Base-by-base conservation (phyloP, 2,888 invertebrate genomes). In the Leptothorax acervorum region DNA sequence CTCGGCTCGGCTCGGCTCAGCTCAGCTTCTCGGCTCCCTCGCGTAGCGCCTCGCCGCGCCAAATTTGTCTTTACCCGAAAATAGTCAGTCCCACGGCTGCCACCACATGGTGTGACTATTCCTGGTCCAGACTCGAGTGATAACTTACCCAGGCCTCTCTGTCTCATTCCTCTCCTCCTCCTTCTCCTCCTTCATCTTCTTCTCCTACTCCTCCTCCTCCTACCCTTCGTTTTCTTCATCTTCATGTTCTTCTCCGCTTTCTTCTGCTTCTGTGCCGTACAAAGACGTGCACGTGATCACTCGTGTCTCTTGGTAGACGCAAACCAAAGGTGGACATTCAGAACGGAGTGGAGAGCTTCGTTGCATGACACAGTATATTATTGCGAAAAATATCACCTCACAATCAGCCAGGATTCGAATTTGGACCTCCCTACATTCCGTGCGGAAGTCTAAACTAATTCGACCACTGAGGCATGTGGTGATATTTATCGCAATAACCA, bases 21-120 rank as follows among this genome's bases (percentile, higher is more conserved):
- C 76, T 65, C 23, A 42, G 76, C 78, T 68, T 73, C 45, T 51
- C 65, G 48, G 73, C 89, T 86, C 86, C 83, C 84, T 87, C 92
- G 90, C 89, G 87, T 90, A 92, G 92, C 92, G 93, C 91, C 94
- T 95, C 95, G 95, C 95, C 95, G 95, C 95, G 96, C 97, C 97
- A 97, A 97, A 97, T 97, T 97, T 97, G 97, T 97, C 97, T 97
- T 97, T 97, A 97, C 97, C 96, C 96, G 96, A 97, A 97, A 97
- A 95, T 95, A 95, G 94, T 93, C 93, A 91, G 92, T 93, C 93
- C 93, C 93, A 93, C 92, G 93, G 93, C 93, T 93, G 92, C 93
- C 93, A 92, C 93, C 94, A 93, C 94, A 94, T 94, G 93, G 71
- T 53, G 92, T 91, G 93, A 94, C 93, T 95, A 94, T 95, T 95